A percentile compares a stretch with the other conserved stretches of the same genome.
These are phyloP conservation scores for Coreoperca whiteheadi DNA, from an alignment of 2,113 vertebrate species.

Conservation along the genomic window DNA sequence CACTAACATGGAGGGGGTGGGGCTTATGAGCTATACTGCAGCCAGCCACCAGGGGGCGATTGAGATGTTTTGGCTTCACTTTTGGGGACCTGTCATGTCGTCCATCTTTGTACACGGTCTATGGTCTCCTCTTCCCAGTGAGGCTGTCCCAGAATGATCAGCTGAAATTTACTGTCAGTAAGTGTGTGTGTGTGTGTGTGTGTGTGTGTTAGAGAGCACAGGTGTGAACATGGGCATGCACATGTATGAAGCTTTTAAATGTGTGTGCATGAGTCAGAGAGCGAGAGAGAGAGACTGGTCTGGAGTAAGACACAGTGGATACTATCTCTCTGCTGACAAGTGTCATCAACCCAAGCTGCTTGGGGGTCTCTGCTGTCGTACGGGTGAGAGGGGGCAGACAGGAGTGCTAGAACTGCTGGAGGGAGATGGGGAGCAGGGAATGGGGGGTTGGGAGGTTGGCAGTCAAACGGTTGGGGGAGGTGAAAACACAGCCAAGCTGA, in stretches of 20 bases:
- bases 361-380: slow-evolving; percentile 61
- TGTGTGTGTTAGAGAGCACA: not conserved
- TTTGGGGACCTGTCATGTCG: no score
- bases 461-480: slow-evolving; percentile 60
- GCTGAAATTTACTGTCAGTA: slow-evolving; percentile 55
- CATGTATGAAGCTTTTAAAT: slow-evolving; percentile 47
- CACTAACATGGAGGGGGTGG: no score
- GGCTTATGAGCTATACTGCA: no score
- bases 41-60: no score
- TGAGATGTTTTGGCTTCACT: no score
- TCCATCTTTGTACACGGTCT: no score
- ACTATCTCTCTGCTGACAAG: slow-evolving; percentile 76
- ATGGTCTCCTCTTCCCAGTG: slow-evolving; percentile 21
- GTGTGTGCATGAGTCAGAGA: slow-evolving; percentile 48
- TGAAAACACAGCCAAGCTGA: slow-evolving; percentile 71
- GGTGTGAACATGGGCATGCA: slow-evolving; percentile 44
- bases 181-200: slow-evolving; percentile 3
- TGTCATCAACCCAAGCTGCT: slow-evolving; percentile 74
- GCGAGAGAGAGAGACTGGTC: slow-evolving; percentile 46
- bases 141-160: slow-evolving; percentile 50
- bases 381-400: slow-evolving; percentile 57
- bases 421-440: slow-evolving; percentile 24
- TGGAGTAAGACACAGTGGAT: slow-evolving; percentile 68
- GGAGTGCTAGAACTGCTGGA: slow-evolving; percentile 51
- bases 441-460: slow-evolving; percentile 40